These are phyloP conservation scores for Anoplolepis gracilipes DNA, from an alignment of 1,140 invertebrate genomes.

Conservation along the genomic window DNA sequence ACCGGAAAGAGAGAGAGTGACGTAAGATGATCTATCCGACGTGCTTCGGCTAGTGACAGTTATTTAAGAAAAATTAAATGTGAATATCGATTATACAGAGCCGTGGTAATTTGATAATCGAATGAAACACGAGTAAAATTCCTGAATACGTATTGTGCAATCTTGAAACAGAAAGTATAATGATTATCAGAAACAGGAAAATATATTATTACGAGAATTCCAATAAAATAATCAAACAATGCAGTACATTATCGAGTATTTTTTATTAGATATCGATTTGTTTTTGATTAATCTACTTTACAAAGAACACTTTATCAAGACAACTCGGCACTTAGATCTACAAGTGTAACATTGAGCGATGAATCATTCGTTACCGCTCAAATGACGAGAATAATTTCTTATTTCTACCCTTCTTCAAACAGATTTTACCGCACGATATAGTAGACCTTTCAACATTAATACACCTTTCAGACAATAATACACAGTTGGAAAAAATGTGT, in stretches of 20 bases:
- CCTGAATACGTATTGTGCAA: not conserved
- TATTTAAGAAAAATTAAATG: slow-evolving; percentile 23
- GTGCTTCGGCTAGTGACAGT: not conserved
- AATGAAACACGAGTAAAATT: slow-evolving; percentile 22
- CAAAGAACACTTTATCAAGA: not conserved
- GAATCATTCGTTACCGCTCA: slow-evolving; percentile 23
- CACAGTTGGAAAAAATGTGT: no score
- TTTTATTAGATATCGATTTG: not conserved
- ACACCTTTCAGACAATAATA: not conserved
- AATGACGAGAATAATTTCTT: slow-evolving; percentile 37
- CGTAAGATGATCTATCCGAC: slow-evolving; percentile 15
- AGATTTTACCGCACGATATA: not conserved
- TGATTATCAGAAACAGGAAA: not conserved
- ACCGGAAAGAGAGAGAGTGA: not conserved
- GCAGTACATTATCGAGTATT: not conserved
- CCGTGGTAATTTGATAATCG: slow-evolving; percentile 13
- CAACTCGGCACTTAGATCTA: not conserved
- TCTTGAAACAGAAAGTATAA: not conserved
- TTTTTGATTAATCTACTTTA: not conserved
- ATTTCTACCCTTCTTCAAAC: not conserved
- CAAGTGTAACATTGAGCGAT: slow-evolving; percentile 3
- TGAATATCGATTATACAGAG: slow-evolving; percentile 31
- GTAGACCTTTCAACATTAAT: not conserved
- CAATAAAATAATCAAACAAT: not conserved
- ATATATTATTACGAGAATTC: not conserved